These are phyloP conservation scores for Papilio helenus DNA, from an alignment of 1,140 invertebrate species.

Conservation along the genomic window DNA sequence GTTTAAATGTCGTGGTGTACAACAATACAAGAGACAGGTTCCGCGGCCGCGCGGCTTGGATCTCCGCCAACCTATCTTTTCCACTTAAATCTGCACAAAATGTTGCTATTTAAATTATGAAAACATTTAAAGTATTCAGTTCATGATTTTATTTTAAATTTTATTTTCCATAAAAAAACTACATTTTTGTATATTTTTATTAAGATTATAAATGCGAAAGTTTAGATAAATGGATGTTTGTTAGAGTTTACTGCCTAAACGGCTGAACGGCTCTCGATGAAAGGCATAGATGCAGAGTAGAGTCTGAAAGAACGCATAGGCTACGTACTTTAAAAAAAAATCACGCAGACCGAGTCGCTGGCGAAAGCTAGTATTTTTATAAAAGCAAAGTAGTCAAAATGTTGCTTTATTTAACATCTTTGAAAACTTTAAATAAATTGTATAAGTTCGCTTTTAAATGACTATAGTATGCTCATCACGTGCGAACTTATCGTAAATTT, in stretches of 20 bases:
- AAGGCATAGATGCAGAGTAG: no score
- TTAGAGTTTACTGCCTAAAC: no score
- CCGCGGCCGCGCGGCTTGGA: not conserved
- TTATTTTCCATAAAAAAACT: no score
- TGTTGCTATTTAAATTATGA: not conserved
- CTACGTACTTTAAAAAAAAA: no score
- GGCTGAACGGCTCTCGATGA: no score
- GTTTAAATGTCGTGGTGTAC: not conserved
- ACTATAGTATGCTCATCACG: not conserved
- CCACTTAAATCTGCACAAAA: not conserved
- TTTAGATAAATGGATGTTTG: no score
- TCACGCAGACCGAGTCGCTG: no score
- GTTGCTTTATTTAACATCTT: not conserved
- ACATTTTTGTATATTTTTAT: no score
- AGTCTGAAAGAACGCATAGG: no score
- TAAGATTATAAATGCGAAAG: no score
- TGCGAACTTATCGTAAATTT: not conserved
- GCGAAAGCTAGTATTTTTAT: no score
- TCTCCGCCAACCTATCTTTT: slow-evolving; percentile 1
- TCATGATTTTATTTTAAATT: not conserved
- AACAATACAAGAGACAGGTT: not conserved
- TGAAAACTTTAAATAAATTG: not conserved
- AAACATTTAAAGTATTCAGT: not conserved
- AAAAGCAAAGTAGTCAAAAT: no score
- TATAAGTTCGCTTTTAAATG: not conserved